A percentile compares a stretch with the other conserved stretches of the same genome.
Evolutionary conservation across 2,113 vertebrate species (phyloP).

Genomic region (Dicentrarchus labrax): DNA sequence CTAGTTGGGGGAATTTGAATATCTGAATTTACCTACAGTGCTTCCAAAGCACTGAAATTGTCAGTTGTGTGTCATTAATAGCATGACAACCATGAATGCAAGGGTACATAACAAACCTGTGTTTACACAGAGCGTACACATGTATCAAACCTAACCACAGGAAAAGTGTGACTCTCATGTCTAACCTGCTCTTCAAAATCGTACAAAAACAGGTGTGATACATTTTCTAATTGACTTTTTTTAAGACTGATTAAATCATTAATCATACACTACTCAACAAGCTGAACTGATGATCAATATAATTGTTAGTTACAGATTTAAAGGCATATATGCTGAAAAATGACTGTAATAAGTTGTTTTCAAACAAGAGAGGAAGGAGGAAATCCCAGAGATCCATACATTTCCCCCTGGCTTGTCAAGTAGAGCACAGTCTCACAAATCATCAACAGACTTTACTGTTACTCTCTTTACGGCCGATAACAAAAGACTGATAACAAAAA

Average conservation of each 20-base stretch:
- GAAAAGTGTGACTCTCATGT: neutral
- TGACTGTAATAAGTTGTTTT: neutral
- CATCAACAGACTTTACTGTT: slow-evolving; percentile 35
- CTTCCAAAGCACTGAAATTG: neutral
- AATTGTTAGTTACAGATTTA: neutral
- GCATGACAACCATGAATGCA: neutral
- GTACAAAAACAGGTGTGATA: neutral
- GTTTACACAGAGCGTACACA: neutral
- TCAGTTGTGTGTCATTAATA: neutral
- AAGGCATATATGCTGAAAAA: neutral
- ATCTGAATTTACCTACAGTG: neutral
- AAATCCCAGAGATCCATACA: neutral
- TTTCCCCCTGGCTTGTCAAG: slow-evolving; percentile 1
- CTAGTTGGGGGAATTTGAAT: neutral
- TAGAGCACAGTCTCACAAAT: slow-evolving; percentile 30
- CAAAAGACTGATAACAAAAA: slow-evolving; percentile 29
- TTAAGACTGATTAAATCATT: neutral
- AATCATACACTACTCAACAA: neutral
- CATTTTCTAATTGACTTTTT: neutral
- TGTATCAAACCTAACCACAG: neutral
- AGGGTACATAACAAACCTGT: neutral
- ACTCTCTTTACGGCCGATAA: slow-evolving; percentile 36
- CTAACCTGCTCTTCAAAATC: neutral
- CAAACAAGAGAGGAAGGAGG: neutral
- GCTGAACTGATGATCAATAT: neutral